Evolutionary conservation across 2,113 vertebrate genomes (phyloP), one percentile per base, ranked within the genome.

Genomic region (Actenoides lindsayi): DNA sequence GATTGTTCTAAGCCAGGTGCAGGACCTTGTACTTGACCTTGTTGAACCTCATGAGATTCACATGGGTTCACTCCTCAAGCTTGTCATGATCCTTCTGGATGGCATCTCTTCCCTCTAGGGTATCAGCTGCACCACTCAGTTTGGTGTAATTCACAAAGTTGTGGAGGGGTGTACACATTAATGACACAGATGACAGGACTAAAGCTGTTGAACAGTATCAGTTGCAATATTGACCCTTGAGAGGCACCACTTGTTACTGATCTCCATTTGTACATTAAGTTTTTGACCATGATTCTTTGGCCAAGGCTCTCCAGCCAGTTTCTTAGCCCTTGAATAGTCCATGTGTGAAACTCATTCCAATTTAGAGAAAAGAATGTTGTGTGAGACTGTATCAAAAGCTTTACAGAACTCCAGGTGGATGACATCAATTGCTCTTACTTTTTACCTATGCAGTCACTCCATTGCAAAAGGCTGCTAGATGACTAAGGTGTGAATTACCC

Each of bases 161-260:
- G 18, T 27, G 53, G 31, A 63, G 60, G 14, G 14, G 11, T 74
- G 18, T 46, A 30, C 44, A 18, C 44, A 46, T 46, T 46, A 46
- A 19, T 46, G 44, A 46, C 44, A 46, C 44, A 46, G 17, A 44
- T 44, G 6, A 17, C 44, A 46, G 44, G 44, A 46, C 44, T 19
- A 46, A 46, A 46, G 44, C 44, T 46, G 18, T 2, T 59, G 11
- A 69, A 11, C 24, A 39, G 10, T 69, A 13, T 31, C 0, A 0
- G 9, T 91, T 27, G 9, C 57, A 27, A 1, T 41, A 44, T 39
- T 56, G 11, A 44, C 27, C 27, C 42, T 17, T 4, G 9, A 67
- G 37, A 1, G 3, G 35, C 19, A 35, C 16, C 25, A 51, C 16
- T 76, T 62, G 33, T 56, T 63, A 15, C 41, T 48, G 30, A n/a